Evolutionary conservation across 2,113 vertebrate genomes (phyloP).

Genomic region (Riparia riparia): DNA sequence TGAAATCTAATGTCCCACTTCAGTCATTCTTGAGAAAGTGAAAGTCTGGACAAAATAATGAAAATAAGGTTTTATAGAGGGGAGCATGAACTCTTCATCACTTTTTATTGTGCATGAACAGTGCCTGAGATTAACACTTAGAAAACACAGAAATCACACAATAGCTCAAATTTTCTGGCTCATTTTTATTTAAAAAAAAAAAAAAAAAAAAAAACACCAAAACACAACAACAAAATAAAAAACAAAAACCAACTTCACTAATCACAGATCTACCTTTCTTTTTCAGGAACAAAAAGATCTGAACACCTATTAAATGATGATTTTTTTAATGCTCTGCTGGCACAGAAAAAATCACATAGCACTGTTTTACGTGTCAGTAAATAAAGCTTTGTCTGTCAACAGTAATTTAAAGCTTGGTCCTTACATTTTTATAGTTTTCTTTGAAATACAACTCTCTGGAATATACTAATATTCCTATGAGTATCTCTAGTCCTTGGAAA

Average conservation of each 20-base stretch:
- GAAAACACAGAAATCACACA: neutral
- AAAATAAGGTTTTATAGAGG: neutral
- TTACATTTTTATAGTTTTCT: neutral
- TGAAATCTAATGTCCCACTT: neutral
- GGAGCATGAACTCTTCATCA: neutral
- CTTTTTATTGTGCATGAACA: neutral
- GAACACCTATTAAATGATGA: neutral
- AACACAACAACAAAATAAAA: no score
- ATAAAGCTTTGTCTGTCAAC: neutral
- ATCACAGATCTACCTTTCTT: accelerated
- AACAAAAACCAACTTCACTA: no score
- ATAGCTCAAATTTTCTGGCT: neutral
- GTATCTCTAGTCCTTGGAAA: no score
- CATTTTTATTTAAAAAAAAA: neutral
- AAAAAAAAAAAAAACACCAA: no score
- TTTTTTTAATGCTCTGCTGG: neutral
- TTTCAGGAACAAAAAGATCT: neutral
- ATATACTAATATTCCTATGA: neutral
- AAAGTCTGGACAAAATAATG: neutral
- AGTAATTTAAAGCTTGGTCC: neutral
- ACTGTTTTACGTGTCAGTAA: neutral
- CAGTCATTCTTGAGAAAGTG: neutral
- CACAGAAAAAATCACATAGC: neutral
- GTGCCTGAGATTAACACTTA: neutral
- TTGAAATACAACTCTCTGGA: neutral